Base-by-base conservation (phyloP, 1,140 invertebrate genomes). In the Zophobas morio region DNA sequence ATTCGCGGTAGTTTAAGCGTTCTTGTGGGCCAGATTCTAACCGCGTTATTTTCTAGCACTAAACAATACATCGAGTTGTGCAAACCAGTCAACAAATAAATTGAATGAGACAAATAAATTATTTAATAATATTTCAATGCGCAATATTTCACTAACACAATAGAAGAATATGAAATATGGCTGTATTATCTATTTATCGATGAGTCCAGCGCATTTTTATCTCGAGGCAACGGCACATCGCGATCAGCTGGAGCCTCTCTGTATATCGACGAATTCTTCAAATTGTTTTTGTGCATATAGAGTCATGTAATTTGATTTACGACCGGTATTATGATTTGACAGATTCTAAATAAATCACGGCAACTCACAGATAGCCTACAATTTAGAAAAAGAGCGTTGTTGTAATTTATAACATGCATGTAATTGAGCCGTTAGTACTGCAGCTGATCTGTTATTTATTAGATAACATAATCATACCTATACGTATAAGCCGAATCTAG, bases 71-170 rank as follows among this genome's bases (percentile, higher is more conserved):
- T 66, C 42, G 60, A 66, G 39, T 66, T 66, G 57, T 63, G 36
- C 57, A 66, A 66, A 66, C 2, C 54, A 33, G 32, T 35, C 53
- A 39, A 70, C 74, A 46, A 72, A 77, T 72, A 51, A 66, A 70
- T 39, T 49, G 33, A 76, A 66, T 72, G 53, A 56, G 70, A 71
- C 63, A 76, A 40, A 35, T 77, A 37, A 57, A 56, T 70, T 71
- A 71, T 49, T 37, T 32, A 66, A 75, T 37, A 63, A 42, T 74
- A 39, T 46, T 57, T 63, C 40, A 63, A 75, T 46, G 42, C 56
- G 57, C 51, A 66, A 75, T 75, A 75, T 42, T 42, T 66, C 60
- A 66, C 39, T 66, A 66, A 66, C 42, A 66, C 60, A 66, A 66
- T 66, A 66, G 60, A 66, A 42, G 60, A 42, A 66, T 66, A 66